Percentiles rank a stretch among this genome's conserved stretches.
phyloP scores from a whole-genome alignment of 1,140 invertebrate genomes.

The Scaptomyza pallida region DNA sequence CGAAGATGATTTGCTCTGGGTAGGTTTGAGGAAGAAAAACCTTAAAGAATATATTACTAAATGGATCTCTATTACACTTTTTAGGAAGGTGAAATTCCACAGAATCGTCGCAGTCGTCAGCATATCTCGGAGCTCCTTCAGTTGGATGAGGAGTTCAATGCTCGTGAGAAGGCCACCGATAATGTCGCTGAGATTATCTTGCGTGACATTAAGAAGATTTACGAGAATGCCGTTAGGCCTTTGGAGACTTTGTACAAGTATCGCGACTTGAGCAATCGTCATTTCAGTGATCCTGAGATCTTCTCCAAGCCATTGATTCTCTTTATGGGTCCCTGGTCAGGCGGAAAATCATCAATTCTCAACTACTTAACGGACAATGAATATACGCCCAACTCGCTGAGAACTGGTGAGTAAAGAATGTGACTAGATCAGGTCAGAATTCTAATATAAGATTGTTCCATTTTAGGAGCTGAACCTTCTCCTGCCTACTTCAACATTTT shows the following conservation, averaged over 20 bases:
- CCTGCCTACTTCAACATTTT: conserved; percentile 97
- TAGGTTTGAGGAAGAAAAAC: conserved; percentile 66
- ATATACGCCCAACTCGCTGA: conserved; percentile 91
- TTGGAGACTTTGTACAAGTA: conserved; percentile 96
- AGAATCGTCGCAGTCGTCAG: conserved; percentile 90
- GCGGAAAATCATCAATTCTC: conserved; percentile 96
- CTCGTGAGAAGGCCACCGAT: conserved; percentile 89
- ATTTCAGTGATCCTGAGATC: conserved; percentile 97
- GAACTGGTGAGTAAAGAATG: conserved; percentile 89
- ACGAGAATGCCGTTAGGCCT: conserved; percentile 94
- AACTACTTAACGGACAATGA: conserved; percentile 96
- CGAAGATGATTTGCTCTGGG: conserved; percentile 87
- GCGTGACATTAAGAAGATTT: conserved; percentile 93
- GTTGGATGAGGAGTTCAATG: conserved; percentile 90
- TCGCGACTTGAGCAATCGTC: conserved; percentile 94
- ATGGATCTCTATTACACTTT: not conserved
- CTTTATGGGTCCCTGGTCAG: conserved; percentile 98
- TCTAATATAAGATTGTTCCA: not conserved
- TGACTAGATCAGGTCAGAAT: not conserved
- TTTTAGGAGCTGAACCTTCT: conserved; percentile 94
- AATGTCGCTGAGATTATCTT: conserved; percentile 91
- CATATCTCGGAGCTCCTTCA: conserved; percentile 92
- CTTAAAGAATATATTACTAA: no score
- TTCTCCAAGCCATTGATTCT: conserved; percentile 96
- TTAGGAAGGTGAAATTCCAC: conserved; percentile 89